Percentiles rank a stretch among this genome's conserved stretches.
phyloP scores from a whole-genome alignment of 64 coral and sea anemone species.

The Porites lutea region DNA sequence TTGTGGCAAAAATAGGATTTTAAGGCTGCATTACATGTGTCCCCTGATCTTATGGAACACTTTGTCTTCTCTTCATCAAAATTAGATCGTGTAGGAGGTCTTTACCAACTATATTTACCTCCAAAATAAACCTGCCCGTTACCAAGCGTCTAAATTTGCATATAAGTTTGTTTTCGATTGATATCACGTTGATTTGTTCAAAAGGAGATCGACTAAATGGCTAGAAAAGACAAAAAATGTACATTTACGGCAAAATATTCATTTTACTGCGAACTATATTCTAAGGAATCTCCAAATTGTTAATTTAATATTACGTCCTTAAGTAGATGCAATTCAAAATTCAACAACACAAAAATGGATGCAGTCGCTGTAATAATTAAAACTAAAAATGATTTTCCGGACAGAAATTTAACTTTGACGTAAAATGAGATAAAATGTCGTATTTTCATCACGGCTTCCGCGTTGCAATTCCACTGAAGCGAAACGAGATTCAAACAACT shows the following conservation, averaged over 20 bases:
- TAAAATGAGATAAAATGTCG: not conserved
- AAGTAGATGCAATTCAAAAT: not conserved
- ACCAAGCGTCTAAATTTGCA: constrained; percentile 24
- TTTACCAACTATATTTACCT: constrained; percentile 11
- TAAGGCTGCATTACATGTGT: no score
- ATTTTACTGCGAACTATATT: no score
- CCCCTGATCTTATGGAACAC: no score
- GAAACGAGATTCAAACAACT: not conserved
- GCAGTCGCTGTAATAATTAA: not conserved
- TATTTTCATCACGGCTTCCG: not conserved
- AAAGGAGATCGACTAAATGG: not conserved
- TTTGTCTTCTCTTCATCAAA: not conserved
- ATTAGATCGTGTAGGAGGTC: not conserved
- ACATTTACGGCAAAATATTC: no score
- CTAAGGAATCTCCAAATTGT: no score
- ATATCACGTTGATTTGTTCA: not conserved
- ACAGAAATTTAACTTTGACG: not conserved
- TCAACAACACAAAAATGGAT: not conserved
- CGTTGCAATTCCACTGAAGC: not conserved
- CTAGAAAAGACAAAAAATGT: not conserved
- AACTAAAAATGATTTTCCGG: not conserved
- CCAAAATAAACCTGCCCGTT: not conserved
- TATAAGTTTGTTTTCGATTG: constrained; percentile 9
- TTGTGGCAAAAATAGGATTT: no score
- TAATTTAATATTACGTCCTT: not conserved